Evolutionary conservation across 2,797 vertebrate genomes (phyloP).

Genomic region (Gastrophryne carolinensis): DNA sequence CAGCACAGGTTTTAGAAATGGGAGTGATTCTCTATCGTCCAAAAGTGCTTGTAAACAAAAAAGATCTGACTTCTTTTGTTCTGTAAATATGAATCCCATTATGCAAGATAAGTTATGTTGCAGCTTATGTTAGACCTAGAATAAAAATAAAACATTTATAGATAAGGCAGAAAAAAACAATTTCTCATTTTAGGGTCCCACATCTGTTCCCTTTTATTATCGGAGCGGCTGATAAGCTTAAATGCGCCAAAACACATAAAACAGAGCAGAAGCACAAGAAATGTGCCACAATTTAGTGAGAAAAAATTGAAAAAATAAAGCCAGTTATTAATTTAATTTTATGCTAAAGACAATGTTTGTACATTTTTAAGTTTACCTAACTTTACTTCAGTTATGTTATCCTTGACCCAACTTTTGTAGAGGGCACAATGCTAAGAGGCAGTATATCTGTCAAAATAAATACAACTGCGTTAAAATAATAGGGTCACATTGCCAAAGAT

Average conservation of each 20-base stretch:
- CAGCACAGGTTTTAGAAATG: no score
- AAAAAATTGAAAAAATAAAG: background rate
- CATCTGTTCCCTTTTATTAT: background rate
- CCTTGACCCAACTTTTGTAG: conserved; percentile 43
- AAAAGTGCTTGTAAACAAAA: background rate
- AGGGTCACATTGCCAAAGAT: conserved; percentile 40
- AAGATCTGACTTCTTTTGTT: background rate
- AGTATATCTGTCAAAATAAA: conserved; percentile 42
- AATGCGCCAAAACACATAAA: background rate
- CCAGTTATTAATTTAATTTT: background rate
- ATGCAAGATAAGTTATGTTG: background rate
- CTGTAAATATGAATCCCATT: background rate
- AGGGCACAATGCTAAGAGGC: conserved; percentile 37
- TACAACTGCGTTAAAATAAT: conserved; percentile 31
- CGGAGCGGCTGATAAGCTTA: background rate
- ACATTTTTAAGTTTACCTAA: conserved; percentile 21
- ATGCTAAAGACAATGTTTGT: background rate
- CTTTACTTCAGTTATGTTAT: conserved; percentile 33
- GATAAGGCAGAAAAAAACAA: background rate
- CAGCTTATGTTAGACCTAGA: background rate
- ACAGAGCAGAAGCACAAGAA: background rate
- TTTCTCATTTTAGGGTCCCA: background rate
- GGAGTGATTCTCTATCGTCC: background rate
- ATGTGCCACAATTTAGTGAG: background rate
- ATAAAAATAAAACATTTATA: background rate